A percentile compares a stretch with the other conserved stretches of the same genome.
These are phyloP conservation scores for Rhadinocentrus ornatus DNA, from an alignment of 2,797 vertebrate genomes.

Conservation along the genomic window DNA sequence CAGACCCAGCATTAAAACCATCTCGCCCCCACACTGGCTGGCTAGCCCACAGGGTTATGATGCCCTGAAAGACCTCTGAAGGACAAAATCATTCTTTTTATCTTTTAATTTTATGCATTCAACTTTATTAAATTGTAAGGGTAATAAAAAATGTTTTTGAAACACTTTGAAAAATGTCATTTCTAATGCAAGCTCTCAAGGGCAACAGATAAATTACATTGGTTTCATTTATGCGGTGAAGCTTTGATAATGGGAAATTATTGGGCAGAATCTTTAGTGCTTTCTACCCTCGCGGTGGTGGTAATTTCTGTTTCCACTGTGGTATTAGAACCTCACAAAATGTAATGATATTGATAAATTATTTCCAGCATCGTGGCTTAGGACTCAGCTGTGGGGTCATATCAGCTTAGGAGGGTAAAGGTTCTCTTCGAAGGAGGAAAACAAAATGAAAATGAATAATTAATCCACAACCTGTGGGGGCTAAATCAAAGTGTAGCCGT, in stretches of 20 bases:
- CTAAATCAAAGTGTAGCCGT: not conserved
- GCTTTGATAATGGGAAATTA: not conserved
- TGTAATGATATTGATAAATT: no score
- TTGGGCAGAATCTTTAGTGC: not conserved
- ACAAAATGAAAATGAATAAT: no score
- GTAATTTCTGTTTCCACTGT: no score
- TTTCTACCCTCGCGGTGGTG: no score
- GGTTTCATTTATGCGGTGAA: not conserved
- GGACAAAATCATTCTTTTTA: not conserved
- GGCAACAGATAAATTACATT: not conserved
- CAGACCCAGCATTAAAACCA: conserved; percentile 35
- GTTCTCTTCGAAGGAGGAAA: no score
- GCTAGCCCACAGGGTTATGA: conserved; percentile 34
- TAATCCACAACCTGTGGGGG: not conserved
- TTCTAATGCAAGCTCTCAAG: no score
- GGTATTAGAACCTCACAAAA: no score
- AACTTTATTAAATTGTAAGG: not conserved
- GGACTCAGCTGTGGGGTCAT: no score
- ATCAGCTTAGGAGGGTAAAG: no score
- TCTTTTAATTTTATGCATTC: not conserved
- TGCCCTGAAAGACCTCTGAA: conserved; percentile 69
- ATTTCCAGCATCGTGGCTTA: no score
- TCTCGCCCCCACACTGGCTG: conserved; percentile 27
- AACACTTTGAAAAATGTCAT: no score
- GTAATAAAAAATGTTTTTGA: not conserved